Base-by-base conservation (phyloP, 1,140 invertebrate genomes). In the Drosophila simulans region DNA sequence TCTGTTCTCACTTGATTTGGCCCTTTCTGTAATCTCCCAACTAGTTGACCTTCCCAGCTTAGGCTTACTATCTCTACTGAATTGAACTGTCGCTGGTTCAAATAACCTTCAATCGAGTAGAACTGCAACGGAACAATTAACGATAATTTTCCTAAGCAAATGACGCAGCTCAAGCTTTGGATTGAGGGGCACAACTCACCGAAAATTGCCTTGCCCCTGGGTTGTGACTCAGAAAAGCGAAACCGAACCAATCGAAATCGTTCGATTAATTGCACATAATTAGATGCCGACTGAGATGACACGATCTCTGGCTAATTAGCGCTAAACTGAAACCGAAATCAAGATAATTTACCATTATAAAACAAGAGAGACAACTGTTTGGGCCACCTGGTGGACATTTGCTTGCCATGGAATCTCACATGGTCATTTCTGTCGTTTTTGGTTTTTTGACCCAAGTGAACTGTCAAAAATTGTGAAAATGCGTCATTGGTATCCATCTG, bases 381-480 rank as follows among this genome's bases (percentile, higher is more conserved):
- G 11, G 25, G 39, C 45, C 58, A 68, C 37, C 64, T 68, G 64
- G 60, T 17, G 17, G 17, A 42, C 45, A 11, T 20, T 25, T 5
- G 12, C 1, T 57, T 42, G 58, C 25, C 22, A n/a, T 40, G 35
- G 17, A 42, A 22, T 34, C 25, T 20, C 62, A 65, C 63, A 63
- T 63, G 35, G 43, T 42, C 59, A 64, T 65, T 35, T 42, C 59
- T 27, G 27, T 15, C n/a, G 17, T 25, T 37, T 11, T 22, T 40
- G 53, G 20, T 40, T 39, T 35, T 40, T 34, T 48, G 60, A 66
- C 60, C 64, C 64, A 25, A 42, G 37, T 68, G 60, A 66, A 68
- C 64, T 68, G 64, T 68, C 64, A 66, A 68, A 68, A 52, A 68
- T 66, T 43, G 46, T 53, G 64, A 52, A 68, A 65, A 66, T 66